phyloP scores from a whole-genome alignment of 2,797 vertebrate species.

The Danio jaintianensis region DNA sequence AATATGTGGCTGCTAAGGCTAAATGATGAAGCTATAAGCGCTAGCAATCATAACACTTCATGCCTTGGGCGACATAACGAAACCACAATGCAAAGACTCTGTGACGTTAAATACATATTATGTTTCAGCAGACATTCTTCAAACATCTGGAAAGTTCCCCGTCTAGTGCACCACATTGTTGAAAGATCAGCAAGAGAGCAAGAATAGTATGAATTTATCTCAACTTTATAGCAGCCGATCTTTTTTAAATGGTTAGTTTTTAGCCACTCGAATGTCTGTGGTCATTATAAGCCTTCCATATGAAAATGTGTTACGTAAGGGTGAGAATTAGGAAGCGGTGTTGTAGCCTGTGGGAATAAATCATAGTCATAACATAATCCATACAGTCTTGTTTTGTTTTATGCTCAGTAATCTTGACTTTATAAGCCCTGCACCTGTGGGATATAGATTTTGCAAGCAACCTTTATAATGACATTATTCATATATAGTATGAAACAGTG shows the following conservation, averaged over 20 bases:
- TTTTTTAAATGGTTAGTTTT: slow-evolving; percentile 21
- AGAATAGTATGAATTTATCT: background rate
- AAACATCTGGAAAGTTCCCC: slow-evolving; percentile 46
- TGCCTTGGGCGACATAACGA: slow-evolving; percentile 32
- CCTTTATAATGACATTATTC: slow-evolving; percentile 24
- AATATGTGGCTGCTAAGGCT: background rate
- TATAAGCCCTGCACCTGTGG: slow-evolving; percentile 4
- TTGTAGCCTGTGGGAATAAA: slow-evolving; percentile 17
- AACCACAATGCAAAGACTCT: slow-evolving; percentile 27
- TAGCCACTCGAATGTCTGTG: background rate
- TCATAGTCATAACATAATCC: slow-evolving; percentile 29
- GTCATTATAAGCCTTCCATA: background rate
- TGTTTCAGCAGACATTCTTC: slow-evolving; percentile 29
- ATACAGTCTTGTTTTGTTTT: background rate
- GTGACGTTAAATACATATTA: slow-evolving; percentile 34
- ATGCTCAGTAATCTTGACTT: slow-evolving; percentile 16
- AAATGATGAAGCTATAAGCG: background rate
- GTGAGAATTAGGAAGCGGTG: slow-evolving; percentile 27
- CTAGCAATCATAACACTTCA: slow-evolving; percentile 8
- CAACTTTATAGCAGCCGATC: background rate
- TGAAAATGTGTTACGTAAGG: slow-evolving; percentile 1
- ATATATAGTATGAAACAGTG: background rate
- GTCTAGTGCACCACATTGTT: background rate
- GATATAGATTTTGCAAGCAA: slow-evolving; percentile 23
- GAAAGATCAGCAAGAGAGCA: slow-evolving; percentile 7